Percentiles rank a stretch among this genome's conserved stretches.
phyloP scores from a whole-genome alignment of 2,797 vertebrate species.

The Apodemus agrarius region DNA sequence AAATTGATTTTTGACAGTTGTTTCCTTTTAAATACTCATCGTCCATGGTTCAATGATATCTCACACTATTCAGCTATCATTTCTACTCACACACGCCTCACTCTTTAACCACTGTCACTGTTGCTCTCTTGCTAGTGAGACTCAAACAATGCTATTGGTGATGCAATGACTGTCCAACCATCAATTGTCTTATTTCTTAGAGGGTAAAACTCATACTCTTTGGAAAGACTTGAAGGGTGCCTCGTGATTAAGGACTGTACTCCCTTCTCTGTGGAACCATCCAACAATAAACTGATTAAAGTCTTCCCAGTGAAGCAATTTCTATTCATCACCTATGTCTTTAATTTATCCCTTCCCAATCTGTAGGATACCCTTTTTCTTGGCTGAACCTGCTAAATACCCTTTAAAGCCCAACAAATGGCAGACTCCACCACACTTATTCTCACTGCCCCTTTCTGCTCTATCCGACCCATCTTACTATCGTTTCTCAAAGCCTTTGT shows the following conservation, averaged over 20 bases:
- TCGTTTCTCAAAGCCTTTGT: background rate
- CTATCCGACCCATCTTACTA: background rate
- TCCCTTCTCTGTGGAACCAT: background rate
- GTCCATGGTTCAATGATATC: background rate
- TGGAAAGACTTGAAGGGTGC: background rate
- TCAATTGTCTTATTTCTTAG: background rate
- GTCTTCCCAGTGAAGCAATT: background rate
- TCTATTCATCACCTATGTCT: background rate
- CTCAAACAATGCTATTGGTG: background rate
- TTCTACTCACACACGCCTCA: background rate
- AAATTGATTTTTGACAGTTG: background rate
- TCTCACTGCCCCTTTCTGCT: background rate
- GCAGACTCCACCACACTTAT: background rate
- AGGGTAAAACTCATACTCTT: background rate
- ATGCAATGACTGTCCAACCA: background rate
- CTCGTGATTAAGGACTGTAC: background rate
- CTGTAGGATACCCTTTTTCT: background rate
- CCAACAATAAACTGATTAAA: background rate
- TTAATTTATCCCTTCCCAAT: background rate
- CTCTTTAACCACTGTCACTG: background rate
- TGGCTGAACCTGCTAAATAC: background rate
- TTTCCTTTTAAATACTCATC: background rate
- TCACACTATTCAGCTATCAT: background rate
- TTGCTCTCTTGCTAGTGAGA: background rate
- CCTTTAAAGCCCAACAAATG: background rate